These are phyloP conservation scores for Gymnarchus niloticus DNA, from an alignment of 2,113 vertebrate species.

Conservation along the genomic window DNA sequence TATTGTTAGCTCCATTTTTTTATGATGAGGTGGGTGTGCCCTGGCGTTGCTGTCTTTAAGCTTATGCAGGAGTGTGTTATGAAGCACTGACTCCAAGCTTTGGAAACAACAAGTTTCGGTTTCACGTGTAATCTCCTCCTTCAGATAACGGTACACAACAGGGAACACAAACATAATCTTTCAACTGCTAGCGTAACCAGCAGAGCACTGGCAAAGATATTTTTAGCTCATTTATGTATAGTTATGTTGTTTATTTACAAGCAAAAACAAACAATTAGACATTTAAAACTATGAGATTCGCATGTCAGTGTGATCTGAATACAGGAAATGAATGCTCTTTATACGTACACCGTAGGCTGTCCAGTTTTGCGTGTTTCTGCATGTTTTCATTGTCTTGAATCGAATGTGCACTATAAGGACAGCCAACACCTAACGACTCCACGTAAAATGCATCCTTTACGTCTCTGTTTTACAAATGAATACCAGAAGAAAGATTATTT, in stretches of 20 bases:
- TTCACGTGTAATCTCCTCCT: background rate
- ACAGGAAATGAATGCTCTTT: no score
- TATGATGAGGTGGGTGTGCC: background rate
- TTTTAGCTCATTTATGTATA: background rate
- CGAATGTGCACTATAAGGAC: no score
- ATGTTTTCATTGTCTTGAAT: no score
- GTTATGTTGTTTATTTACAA: background rate
- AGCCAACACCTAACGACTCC: background rate
- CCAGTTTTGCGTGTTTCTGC: no score
- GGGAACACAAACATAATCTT: background rate
- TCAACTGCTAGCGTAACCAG: background rate
- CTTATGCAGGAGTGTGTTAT: background rate
- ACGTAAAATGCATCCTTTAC: no score
- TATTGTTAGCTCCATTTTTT: background rate
- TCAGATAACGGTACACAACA: background rate
- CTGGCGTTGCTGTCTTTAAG: background rate
- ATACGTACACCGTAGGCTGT: no score
- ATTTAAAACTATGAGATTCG: background rate
- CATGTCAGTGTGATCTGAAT: background rate
- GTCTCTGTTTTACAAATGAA: no score
- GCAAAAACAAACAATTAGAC: background rate
- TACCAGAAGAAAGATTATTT: no score
- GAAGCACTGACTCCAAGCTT: background rate
- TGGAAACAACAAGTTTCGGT: background rate
- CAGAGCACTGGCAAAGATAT: background rate